These are phyloP conservation scores for Sialia sialis DNA, from an alignment of 2,113 vertebrate species.

Conservation along the genomic window DNA sequence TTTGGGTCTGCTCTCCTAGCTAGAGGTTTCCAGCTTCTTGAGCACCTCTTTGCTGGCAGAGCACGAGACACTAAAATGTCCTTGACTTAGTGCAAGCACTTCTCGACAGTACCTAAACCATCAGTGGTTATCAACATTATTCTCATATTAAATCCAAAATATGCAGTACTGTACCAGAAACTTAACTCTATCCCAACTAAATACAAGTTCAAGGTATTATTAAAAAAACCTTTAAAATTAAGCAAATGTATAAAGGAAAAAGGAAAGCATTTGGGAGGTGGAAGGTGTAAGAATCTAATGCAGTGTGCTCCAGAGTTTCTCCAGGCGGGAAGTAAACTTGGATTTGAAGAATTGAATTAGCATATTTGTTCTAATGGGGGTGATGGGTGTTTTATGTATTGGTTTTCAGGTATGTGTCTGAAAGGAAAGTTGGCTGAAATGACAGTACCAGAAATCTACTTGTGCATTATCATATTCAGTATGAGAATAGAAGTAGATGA, in stretches of 20 bases:
- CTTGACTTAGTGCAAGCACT: not conserved
- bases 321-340: not conserved
- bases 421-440: not conserved
- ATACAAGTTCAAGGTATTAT: not conserved
- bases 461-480: not conserved
- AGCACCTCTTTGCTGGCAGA: not conserved
- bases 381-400: not conserved
- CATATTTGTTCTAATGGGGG: not conserved
- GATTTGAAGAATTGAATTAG: not conserved
- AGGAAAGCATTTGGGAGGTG: not conserved
- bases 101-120: not conserved
- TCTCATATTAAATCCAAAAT: not conserved
- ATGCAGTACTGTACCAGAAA: not conserved
- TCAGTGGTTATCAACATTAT: not conserved
- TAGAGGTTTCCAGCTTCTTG: not conserved
- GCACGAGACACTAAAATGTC: not conserved
- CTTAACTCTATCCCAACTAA: not conserved
- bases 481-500: not conserved
- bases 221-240: no score
- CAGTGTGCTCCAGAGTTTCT: not conserved
- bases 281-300: not conserved
- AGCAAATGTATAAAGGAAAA: no score
- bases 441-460: not conserved
- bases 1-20: not conserved
- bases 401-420: not conserved